Percentiles rank a stretch among this genome's conserved stretches.
phyloP scores from a whole-genome alignment of 2,888 invertebrate species.

The Choreutis nemorana region DNA sequence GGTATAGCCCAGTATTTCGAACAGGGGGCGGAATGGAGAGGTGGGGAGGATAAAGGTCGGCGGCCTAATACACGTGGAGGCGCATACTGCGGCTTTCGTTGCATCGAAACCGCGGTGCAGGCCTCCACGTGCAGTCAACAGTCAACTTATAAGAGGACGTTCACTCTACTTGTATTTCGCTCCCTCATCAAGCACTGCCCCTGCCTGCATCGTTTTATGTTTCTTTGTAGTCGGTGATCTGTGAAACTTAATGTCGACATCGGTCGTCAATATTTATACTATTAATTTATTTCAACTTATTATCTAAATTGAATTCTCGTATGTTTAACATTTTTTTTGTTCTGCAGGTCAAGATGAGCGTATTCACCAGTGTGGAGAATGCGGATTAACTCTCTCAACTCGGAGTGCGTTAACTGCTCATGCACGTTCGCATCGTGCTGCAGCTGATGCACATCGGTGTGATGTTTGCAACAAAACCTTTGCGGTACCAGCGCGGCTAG shows the following conservation, averaged over 20 bases:
- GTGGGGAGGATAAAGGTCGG: slow-evolving; percentile 41
- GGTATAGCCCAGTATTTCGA: too few species aligned
- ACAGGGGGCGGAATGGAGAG: slow-evolving; percentile 27
- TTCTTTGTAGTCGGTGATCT: slow-evolving; percentile 48
- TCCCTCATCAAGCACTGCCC: slow-evolving; percentile 16
- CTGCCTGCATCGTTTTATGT: slow-evolving; percentile 50
- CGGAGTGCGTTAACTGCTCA: slow-evolving; percentile 81
- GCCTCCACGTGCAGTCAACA: slow-evolving; percentile 60
- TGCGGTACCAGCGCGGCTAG: slow-evolving; percentile 86
- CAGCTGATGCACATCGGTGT: slow-evolving; percentile 82
- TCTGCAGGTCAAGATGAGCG: slow-evolving; percentile 60
- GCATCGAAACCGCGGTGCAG: slow-evolving; percentile 47
- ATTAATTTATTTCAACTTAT: background rate
- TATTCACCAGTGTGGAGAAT: slow-evolving; percentile 70
- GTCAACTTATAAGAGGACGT: slow-evolving; percentile 25
- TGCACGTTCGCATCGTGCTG: slow-evolving; percentile 51
- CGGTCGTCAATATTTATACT: background rate
- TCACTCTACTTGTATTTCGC: slow-evolving; percentile 35
- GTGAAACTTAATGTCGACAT: too few species aligned
- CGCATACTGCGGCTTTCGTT: slow-evolving; percentile 46
- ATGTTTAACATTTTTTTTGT: background rate
- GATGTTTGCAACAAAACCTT: slow-evolving; percentile 92
- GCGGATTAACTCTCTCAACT: slow-evolving; percentile 77
- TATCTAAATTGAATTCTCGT: background rate
- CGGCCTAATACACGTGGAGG: slow-evolving; percentile 60